phyloP scores from a whole-genome alignment of 2,113 vertebrate species.

The Cygnus atratus region DNA sequence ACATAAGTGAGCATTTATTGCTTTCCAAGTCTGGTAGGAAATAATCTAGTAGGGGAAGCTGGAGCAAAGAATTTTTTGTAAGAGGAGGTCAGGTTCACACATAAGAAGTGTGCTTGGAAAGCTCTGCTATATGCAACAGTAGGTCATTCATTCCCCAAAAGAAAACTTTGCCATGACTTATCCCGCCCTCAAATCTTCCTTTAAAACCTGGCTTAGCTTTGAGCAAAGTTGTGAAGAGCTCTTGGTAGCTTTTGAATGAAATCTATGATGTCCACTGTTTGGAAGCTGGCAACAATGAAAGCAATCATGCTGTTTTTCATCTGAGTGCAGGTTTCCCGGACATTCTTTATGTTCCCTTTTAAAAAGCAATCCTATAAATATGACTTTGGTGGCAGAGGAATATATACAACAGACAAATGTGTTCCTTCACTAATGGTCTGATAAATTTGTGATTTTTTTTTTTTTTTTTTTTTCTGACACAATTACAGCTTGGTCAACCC shows the following conservation, averaged over 20 bases:
- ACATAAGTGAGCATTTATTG: not conserved
- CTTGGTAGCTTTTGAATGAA: constrained; percentile 45
- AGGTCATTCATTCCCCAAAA: constrained; percentile 34
- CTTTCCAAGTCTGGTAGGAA: not conserved
- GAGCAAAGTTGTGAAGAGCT: constrained; percentile 10
- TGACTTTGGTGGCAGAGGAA: constrained; percentile 45
- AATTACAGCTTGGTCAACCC: constrained; percentile 47
- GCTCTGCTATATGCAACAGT: not conserved
- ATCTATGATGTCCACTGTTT: constrained; percentile 25
- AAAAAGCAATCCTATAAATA: constrained; percentile 62
- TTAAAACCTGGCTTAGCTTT: constrained; percentile 5
- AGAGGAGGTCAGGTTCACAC: not conserved
- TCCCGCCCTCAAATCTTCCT: constrained; percentile 11
- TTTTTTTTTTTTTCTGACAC: constrained; percentile 17
- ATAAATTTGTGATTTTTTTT: constrained; percentile 29
- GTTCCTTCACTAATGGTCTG: constrained; percentile 16
- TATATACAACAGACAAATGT: constrained; percentile 40
- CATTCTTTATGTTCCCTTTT: constrained; percentile 44
- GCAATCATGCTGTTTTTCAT: constrained; percentile 29
- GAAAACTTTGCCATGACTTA: constrained; percentile 18
- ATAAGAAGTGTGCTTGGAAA: not conserved
- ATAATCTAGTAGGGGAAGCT: not conserved
- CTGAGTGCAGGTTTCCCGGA: not conserved
- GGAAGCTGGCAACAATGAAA: constrained; percentile 46
- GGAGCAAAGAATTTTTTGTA: not conserved